Evolutionary conservation across 1,140 invertebrate genomes (phyloP).

Genomic region (Eumeta japonica): DNA sequence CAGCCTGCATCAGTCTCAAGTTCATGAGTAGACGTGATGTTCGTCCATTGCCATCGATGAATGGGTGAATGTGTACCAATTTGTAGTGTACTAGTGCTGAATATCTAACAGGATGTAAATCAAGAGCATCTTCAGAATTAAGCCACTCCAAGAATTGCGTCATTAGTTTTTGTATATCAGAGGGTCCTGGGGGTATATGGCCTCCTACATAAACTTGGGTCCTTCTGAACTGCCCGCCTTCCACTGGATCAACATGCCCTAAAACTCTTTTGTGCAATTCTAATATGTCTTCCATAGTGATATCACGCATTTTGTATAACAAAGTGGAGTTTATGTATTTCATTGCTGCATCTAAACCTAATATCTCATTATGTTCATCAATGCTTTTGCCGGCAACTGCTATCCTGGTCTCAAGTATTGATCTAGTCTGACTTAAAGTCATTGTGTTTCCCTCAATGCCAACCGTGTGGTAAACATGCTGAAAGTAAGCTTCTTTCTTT

Average conservation of each 20-base stretch:
- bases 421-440: slow-evolving; percentile 88
- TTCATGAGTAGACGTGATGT: slow-evolving; percentile 96
- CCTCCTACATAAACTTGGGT: slow-evolving; percentile 91
- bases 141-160: slow-evolving; percentile 86
- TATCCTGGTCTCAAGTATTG: slow-evolving; percentile 89
- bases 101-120: slow-evolving; percentile 85
- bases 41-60: slow-evolving; percentile 90
- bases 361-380: slow-evolving; percentile 94
- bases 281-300: slow-evolving; percentile 83
- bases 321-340: slow-evolving; percentile 94
- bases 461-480: slow-evolving; percentile 96
- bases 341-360: slow-evolving; percentile 91
- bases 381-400: slow-evolving; percentile 93
- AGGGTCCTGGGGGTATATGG: slow-evolving; percentile 83
- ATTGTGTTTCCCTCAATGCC: slow-evolving; percentile 98
- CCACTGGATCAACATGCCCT: slow-evolving; percentile 88
- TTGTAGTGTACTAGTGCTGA: slow-evolving; percentile 96
- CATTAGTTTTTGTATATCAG: slow-evolving; percentile 80
- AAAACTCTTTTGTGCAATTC: slow-evolving; percentile 91
- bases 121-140: slow-evolving; percentile 81
- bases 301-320: slow-evolving; percentile 70
- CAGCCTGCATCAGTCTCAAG: slow-evolving; percentile 95
- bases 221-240: slow-evolving; percentile 78
- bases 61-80: slow-evolving; percentile 92
- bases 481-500: slow-evolving; percentile 92